These are phyloP conservation scores for Crossocerus cetratus DNA, from an alignment of 2,888 invertebrate species.

Conservation along the genomic window DNA sequence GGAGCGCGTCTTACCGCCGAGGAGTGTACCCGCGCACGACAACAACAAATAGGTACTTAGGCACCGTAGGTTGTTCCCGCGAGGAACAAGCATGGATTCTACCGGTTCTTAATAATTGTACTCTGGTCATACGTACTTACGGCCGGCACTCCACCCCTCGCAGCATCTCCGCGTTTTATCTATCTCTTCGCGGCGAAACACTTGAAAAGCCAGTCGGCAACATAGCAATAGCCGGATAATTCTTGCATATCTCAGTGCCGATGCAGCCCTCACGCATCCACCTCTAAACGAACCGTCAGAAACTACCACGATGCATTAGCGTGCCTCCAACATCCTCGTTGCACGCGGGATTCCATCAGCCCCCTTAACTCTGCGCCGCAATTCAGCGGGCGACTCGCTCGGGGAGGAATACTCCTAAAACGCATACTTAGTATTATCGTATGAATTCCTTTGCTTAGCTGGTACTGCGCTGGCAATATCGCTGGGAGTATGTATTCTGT, in stretches of 20 bases:
- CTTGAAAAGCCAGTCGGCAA: conserved; percentile 42
- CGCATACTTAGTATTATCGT: conserved; percentile 32
- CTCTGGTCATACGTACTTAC: conserved; percentile 4
- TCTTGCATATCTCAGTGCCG: conserved; percentile 48
- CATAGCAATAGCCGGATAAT: conserved; percentile 44
- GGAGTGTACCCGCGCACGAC: conserved; percentile 49
- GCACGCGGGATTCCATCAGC: conserved; percentile 40
- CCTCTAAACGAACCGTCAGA: conserved; percentile 27
- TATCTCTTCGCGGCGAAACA: conserved; percentile 29
- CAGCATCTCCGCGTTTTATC: conserved; percentile 45
- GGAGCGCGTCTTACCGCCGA: conserved; percentile 40
- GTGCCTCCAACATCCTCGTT: conserved; percentile 33
- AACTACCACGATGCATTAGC: conserved; percentile 41
- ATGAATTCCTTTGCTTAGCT: conserved; percentile 31
- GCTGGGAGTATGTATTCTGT: conserved; percentile 28
- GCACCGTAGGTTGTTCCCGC: conserved; percentile 52
- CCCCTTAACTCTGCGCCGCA: conserved; percentile 11
- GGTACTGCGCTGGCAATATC: conserved; percentile 17
- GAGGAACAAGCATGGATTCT: conserved; percentile 58
- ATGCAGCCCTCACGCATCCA: conserved; percentile 26
- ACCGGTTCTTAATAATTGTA: conserved; percentile 63
- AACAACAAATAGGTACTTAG: conserved; percentile 64
- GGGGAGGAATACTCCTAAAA: conserved; percentile 24
- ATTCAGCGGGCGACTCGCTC: background rate
- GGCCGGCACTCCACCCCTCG: background rate